phyloP scores from a whole-genome alignment of 2,113 vertebrate genomes.

The Pteropus alecto region DNA sequence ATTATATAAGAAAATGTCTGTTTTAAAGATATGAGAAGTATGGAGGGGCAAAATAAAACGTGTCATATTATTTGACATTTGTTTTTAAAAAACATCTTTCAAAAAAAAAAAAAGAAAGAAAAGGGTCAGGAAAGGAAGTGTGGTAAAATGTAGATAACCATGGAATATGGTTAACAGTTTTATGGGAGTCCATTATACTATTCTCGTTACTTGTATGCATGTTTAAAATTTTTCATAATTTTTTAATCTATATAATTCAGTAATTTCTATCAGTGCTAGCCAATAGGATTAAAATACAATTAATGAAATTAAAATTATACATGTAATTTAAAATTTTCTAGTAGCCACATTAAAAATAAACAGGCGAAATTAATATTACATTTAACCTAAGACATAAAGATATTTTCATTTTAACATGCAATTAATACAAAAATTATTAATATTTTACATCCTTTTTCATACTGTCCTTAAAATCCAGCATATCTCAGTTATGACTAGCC shows the following conservation, averaged over 20 bases:
- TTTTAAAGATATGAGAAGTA: background rate
- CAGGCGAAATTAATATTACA: background rate
- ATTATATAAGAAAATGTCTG: background rate
- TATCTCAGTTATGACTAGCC: background rate
- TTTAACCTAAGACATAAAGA: background rate
- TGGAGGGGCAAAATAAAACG: background rate
- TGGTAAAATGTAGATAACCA: slow-evolving; percentile 9
- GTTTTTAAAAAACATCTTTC: background rate
- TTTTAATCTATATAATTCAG: background rate
- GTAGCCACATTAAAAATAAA: background rate
- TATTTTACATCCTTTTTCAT: background rate
- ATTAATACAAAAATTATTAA: slow-evolving; percentile 10
- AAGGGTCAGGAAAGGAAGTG: background rate
- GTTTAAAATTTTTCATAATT: slow-evolving; percentile 3
- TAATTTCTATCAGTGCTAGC: background rate
- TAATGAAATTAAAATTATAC: background rate
- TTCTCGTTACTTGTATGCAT: background rate
- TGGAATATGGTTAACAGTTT: background rate
- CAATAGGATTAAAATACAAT: background rate
- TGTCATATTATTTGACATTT: background rate
- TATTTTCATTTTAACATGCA: background rate
- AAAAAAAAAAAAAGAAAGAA: background rate
- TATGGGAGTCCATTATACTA: background rate
- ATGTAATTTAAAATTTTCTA: background rate
- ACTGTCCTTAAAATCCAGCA: background rate